Evolutionary conservation across 2,797 vertebrate species (phyloP).

Genomic region (Pogonophryne albipinna): DNA sequence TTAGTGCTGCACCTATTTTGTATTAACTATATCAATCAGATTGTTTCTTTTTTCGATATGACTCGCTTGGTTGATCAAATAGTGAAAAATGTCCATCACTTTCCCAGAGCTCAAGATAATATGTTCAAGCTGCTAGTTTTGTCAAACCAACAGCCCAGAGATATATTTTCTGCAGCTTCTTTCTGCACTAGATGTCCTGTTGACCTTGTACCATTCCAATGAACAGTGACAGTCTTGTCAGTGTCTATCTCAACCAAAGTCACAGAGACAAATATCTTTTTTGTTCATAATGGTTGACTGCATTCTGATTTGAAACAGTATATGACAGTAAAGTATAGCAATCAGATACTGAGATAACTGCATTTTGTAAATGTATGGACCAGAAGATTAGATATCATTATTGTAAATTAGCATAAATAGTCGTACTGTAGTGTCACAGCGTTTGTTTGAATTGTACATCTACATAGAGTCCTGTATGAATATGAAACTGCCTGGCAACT

Average conservation of each 20-base stretch:
- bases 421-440: not conserved
- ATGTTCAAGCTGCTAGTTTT: not conserved
- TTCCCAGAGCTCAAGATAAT: not conserved
- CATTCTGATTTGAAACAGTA: not conserved
- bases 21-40: not conserved
- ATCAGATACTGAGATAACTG: not conserved
- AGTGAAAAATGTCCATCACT: not conserved
- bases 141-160: not conserved
- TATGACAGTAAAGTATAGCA: not conserved
- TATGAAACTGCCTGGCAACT: not conserved
- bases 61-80: no score
- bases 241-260: slow-evolving; percentile 3
- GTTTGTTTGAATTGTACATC: not conserved
- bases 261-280: slow-evolving; percentile 7
- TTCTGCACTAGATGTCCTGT: not conserved
- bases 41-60: not conserved
- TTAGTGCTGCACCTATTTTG: no score
- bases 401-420: not conserved
- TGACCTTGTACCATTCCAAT: not conserved
- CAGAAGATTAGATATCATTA: not conserved
- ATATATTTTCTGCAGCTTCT: not conserved
- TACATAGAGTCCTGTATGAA: not conserved
- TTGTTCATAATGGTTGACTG: not conserved
- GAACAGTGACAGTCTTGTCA: slow-evolving; percentile 8
- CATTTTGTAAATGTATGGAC: not conserved